These are phyloP conservation scores for Brachyptera risi DNA, from an alignment of 2,888 invertebrate genomes.

Conservation along the genomic window DNA sequence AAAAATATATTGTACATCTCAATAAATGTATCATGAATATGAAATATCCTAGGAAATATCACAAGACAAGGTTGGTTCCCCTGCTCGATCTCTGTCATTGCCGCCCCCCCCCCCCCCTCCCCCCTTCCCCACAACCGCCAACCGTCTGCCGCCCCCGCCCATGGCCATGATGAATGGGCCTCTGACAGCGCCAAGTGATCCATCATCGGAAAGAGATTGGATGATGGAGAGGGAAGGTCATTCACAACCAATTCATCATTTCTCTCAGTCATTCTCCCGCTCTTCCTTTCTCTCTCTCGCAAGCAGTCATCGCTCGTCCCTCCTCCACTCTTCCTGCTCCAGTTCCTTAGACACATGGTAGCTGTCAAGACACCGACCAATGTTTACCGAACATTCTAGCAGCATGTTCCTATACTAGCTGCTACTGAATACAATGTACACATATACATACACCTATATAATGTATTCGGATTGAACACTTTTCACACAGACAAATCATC, in stretches of 20 bases:
- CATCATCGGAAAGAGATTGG: conserved; percentile 48
- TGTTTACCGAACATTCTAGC: conserved; percentile 9
- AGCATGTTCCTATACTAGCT: too few relatives aligned
- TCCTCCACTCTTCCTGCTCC: conserved; percentile 30
- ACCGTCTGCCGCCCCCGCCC: background rate
- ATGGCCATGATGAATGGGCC: conserved; percentile 46
- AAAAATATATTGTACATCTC: too few relatives aligned
- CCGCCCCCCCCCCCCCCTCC: background rate
- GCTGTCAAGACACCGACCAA: background rate
- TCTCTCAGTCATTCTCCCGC: conserved; percentile 21
- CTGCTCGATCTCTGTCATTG: conserved; percentile 14
- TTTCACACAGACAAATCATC: too few relatives aligned
- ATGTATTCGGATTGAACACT: too few relatives aligned
- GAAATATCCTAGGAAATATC: background rate
- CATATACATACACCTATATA: too few relatives aligned
- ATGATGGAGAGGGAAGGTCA: conserved; percentile 45
- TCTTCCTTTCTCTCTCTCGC: too few relatives aligned
- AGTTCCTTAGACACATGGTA: conserved; percentile 22
- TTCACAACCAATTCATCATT: conserved; percentile 43
- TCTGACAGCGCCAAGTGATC: conserved; percentile 47
- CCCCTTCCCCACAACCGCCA: background rate
- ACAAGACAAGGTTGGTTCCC: background rate
- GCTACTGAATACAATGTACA: too few relatives aligned
- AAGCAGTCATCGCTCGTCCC: too few relatives aligned
- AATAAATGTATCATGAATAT: background rate